Evolutionary conservation across 2,113 vertebrate genomes (phyloP).

Genomic region (Periophthalmodon schlosseri): DNA sequence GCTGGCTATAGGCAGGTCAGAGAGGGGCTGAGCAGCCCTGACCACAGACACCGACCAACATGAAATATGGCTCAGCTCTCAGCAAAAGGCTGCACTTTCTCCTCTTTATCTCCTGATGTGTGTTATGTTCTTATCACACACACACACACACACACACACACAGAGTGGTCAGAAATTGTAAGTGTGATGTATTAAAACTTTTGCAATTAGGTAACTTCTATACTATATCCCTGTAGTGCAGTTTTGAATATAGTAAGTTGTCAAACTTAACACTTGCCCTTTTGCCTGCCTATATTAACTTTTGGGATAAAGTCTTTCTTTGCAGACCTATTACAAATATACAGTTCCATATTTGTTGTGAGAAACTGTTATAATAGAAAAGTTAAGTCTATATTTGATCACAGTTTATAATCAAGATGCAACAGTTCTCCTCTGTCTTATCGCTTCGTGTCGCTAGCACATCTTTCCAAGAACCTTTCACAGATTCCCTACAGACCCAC

Average conservation of each 20-base stretch:
- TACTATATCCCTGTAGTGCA: conserved; percentile 26
- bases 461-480: conserved; percentile 40
- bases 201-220: too few species aligned
- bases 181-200: too few species aligned
- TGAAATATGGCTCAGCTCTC: conserved; percentile 29
- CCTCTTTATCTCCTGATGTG: conserved; percentile 9
- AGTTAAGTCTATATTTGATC: not conserved
- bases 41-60: conserved; percentile 45
- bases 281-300: not conserved
- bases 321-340: too few species aligned
- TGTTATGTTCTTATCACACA: not conserved
- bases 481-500: not conserved
- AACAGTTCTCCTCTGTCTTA: not conserved
- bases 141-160: not conserved
- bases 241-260: not conserved
- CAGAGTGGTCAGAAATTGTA: not conserved
- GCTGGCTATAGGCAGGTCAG: conserved; percentile 61
- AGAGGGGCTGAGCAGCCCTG: conserved; percentile 47
- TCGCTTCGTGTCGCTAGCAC: conserved; percentile 29
- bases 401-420: not conserved
- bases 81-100: conserved; percentile 52
- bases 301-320: not conserved
- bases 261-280: not conserved
- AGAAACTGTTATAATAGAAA: not conserved
- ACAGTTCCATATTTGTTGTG: too few species aligned